Evolutionary conservation across 2,113 vertebrate genomes (phyloP), one percentile per base, ranked within the genome.

Genomic region (Zapus hudsonius): DNA sequence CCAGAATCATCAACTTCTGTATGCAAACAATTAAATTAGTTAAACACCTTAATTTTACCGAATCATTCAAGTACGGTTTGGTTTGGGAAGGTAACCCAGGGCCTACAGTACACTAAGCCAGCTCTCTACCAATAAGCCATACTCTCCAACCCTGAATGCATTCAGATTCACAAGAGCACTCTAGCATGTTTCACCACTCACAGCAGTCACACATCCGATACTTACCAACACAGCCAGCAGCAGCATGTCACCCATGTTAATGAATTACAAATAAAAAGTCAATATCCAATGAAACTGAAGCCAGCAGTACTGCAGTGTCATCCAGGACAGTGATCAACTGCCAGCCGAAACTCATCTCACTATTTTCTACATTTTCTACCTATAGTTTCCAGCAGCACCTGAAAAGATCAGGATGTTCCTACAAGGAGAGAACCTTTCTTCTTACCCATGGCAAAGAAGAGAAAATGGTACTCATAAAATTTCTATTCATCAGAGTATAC

Each of bases 251-350:
- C 27, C 57, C 38, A n/a, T 23, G n/a, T 67, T 67, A 67, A 89
- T 74, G 29, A 87, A 61, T 81, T 86, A 89, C 31, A 74, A 40
- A 91, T 67, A 89, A 82, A 88, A 85, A 86, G 33, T 64, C 40
- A 61, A 25, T 23, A 36, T 59, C 55, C 70, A 59, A 29, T 52
- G 31, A 47, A 31, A 13, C 8, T 64, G 33, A 69, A 86, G 89
- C 4, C 63, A 89, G 52, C 63, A 89, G 52, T 59, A 19, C 25
- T 91, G 67, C 0, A 38, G 20, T 61, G 8, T 36, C 76, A 85
- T 40, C 81, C 73, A 90, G 16, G 19, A 67, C 42, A 67, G n/a
- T n/a, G 61, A 82, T 5, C n/a, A 63, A 33, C 55, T 63, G 25
- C 63, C 66, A 47, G 57, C 83, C 47, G 79, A 61, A 29, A 36